Evolutionary conservation across 2,113 vertebrate genomes (phyloP).

Genomic region (Xiphophorus hellerii): DNA sequence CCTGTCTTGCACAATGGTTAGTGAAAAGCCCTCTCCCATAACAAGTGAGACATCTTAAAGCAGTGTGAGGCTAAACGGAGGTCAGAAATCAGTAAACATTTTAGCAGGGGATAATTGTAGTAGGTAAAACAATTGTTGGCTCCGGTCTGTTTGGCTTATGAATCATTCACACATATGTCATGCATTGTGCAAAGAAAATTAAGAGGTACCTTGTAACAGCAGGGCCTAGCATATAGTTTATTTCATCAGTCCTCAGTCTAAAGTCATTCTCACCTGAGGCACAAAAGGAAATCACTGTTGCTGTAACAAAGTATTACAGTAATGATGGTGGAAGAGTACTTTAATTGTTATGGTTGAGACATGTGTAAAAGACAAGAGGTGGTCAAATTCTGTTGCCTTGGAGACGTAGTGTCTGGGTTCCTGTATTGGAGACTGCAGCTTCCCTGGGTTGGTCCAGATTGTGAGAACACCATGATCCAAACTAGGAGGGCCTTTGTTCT

Average conservation of each 20-base stretch:
- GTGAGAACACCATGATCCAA: slow-evolving; percentile 37
- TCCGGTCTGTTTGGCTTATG: slow-evolving; percentile 16
- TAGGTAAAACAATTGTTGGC: slow-evolving; percentile 35
- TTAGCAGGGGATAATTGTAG: slow-evolving; percentile 39
- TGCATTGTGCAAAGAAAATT: slow-evolving; percentile 29
- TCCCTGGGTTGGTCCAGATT: slow-evolving; percentile 30
- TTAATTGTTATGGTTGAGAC: slow-evolving; percentile 46
- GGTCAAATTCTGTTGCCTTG: slow-evolving; percentile 36
- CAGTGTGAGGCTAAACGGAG: slow-evolving; percentile 37
- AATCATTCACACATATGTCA: slow-evolving; percentile 37
- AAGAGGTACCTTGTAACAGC: slow-evolving; percentile 3
- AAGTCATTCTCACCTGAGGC: slow-evolving; percentile 10
- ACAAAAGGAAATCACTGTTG: slow-evolving; percentile 22
- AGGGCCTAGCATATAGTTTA: slow-evolving; percentile 37
- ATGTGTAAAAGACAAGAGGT: neutral
- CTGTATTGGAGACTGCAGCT: slow-evolving; percentile 39
- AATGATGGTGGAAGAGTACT: slow-evolving; percentile 34
- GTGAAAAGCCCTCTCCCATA: slow-evolving; percentile 52
- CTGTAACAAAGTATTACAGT: slow-evolving; percentile 23
- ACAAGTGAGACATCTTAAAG: slow-evolving; percentile 44
- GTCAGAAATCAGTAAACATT: slow-evolving; percentile 57
- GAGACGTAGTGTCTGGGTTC: slow-evolving; percentile 54
- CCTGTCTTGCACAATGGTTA: slow-evolving; percentile 32
- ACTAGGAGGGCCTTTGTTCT: slow-evolving; percentile 63
- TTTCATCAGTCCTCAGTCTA: slow-evolving; percentile 16